Evolutionary conservation across 2,797 vertebrate species (phyloP).

Genomic region (Monodelphis domestica): DNA sequence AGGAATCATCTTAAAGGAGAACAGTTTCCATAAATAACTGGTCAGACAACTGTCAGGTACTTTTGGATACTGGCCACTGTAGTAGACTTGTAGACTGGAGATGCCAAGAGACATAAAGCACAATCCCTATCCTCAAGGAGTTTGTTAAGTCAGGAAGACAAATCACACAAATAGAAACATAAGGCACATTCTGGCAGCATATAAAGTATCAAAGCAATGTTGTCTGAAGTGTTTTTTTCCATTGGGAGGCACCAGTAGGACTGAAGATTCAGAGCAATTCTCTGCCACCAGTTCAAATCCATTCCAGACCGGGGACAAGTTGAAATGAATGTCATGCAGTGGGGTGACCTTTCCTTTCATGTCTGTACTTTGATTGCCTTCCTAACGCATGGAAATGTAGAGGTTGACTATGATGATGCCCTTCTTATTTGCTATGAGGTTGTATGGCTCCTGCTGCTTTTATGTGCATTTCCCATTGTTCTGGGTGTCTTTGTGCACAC

Average conservation of each 20-base stretch:
- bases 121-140: slow-evolving; percentile 7
- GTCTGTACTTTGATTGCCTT: background rate
- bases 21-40: slow-evolving; percentile 15
- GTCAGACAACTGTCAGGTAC: background rate
- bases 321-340: background rate
- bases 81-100: background rate
- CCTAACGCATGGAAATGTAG: background rate
- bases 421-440: background rate
- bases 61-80: slow-evolving; percentile 43
- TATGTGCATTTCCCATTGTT: background rate
- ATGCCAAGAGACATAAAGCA: background rate
- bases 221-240: background rate
- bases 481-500: background rate
- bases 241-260: background rate
- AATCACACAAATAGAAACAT: background rate
- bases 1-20: slow-evolving; percentile 35
- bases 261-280: background rate
- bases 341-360: background rate
- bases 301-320: background rate
- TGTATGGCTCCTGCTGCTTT: background rate
- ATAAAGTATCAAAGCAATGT: background rate
- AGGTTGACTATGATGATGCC: background rate
- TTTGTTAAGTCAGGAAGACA: slow-evolving; percentile 3
- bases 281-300: background rate
- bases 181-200: background rate